Evolutionary conservation across 2,113 vertebrate genomes (phyloP), one percentile per base, ranked within the genome.

Genomic region (Piliocolobus tephrosceles): DNA sequence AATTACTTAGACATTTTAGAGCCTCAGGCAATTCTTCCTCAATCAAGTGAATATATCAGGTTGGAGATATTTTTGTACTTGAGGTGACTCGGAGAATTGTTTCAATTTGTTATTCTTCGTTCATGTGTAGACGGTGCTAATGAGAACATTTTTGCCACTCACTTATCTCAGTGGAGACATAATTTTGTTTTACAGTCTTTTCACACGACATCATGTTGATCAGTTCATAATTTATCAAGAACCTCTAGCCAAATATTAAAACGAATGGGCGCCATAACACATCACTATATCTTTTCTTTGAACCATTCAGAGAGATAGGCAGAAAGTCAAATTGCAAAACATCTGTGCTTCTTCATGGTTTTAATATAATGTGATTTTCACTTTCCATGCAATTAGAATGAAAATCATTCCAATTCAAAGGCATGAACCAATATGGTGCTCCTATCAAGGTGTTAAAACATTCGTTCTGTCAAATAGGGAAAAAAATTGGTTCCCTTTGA

Each of bases 341-440:
- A 96, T 94, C 92, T 97, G 95, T 81, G 90, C 66, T 88, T 82
- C 78, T 94, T 95, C 25, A 61, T 81, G 75, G 81, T 96, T 43
- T 66, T 94, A 80, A 81, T 93, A 87, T 68, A 91, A 95, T 88
- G 52, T 97, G 95, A 97, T 95, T 98, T 95, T 94, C 98, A 97
- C 2, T 98, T 93, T 95, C 95, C 93, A 88, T 66, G 91, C 82
- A 95, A 94, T 97, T 95, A 97, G 90, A 87, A 52, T 96, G 91
- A 97, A 96, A 98, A 98, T 96, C 72, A 97, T 58, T 68, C 92
- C 95, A 98, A 98, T 87, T 97, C 98, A 97, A 97, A 95, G 94
- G 90, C 88, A 50, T 45, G 86, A 97, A 91, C 78, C 89, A 96
- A 94, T 76, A 70, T 30, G 52, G 90, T 86, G 30, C 95, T 95